Evolutionary conservation across 2,888 invertebrate genomes (phyloP).

Genomic region (Habrosyne pyritoides): DNA sequence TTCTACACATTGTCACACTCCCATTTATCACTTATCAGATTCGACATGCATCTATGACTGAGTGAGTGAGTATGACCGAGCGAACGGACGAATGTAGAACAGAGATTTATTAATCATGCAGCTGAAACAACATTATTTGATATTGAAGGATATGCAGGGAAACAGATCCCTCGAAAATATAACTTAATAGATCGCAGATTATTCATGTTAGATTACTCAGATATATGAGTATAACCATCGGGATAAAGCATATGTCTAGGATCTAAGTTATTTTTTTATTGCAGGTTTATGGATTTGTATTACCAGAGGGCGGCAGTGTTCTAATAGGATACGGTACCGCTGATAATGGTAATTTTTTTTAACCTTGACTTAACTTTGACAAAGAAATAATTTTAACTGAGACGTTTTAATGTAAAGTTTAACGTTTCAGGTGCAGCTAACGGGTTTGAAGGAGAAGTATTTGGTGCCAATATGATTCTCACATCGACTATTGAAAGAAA

Average conservation of each 20-base stretch:
- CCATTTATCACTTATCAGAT: too few relatives aligned
- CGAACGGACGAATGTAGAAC: too few relatives aligned
- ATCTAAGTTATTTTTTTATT: constrained; percentile 41
- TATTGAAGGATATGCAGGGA: too few relatives aligned
- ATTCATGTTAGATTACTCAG: too few relatives aligned
- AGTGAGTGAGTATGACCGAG: too few relatives aligned
- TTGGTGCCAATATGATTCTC: constrained; percentile 86
- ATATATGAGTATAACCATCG: too few relatives aligned
- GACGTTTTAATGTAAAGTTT: neutral
- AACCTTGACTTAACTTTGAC: neutral
- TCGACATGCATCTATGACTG: too few relatives aligned
- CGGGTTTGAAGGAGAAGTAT: constrained; percentile 87
- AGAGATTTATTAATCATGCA: too few relatives aligned
- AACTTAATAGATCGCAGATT: too few relatives aligned
- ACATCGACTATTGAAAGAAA: constrained; percentile 81
- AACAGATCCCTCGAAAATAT: too few relatives aligned
- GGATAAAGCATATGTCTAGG: neutral
- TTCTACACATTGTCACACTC: too few relatives aligned
- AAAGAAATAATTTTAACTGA: neutral
- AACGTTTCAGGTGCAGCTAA: constrained; percentile 78
- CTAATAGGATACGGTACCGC: constrained; percentile 88
- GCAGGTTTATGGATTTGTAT: constrained; percentile 80
- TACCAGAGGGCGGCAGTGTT: constrained; percentile 85
- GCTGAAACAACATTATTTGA: too few relatives aligned
- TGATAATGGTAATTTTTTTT: constrained; percentile 79